Evolutionary conservation across 2,113 vertebrate genomes (phyloP), one percentile per base, ranked within the genome.

Genomic region (Burhinus bistriatus): DNA sequence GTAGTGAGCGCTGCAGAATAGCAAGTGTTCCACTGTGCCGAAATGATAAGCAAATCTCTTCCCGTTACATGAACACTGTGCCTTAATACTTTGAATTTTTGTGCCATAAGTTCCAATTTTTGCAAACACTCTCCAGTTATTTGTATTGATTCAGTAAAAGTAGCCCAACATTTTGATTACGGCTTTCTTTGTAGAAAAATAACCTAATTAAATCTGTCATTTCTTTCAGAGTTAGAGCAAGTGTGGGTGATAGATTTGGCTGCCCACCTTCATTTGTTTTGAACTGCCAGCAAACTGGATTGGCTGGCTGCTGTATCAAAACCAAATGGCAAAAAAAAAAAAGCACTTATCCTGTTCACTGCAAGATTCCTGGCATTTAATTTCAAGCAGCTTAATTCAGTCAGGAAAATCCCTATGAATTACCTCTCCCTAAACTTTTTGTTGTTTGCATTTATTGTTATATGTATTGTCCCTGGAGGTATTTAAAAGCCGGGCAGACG

Each of bases 261-360:
- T 95, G 71, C 61, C 64, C 22, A 15, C 42, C 66, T 58, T 70
- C 51, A 69, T 96, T 96, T 97, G 93, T 95, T 97, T 96, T 94
- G 85, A 94, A 95, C 83, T 66, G 83, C 32, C 45, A 95, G 49
- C 62, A 91, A 81, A 44, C 34, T 85, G 47, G 71, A 10, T 52
- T 85, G 70, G 18, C 76, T 87, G 52, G 23, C 83, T 96, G 77
- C 70, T 75, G 15, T 92, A 93, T 91, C 59, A 93, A 72, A 93
- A 62, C 69, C 77, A 97, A 93, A 96, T 79, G 66, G 9, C 14
- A 70, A 59, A 83, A 96, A 77, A 38, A 34, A 12, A 91, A 88
- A 92, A 89, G 42, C 66, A 71, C 26, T 89, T 82, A 82, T 45
- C 62, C 83, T 62, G n/a, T 82, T 93, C 71, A 85, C 64, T 93